Base-by-base conservation (phyloP, 2,113 vertebrate species). In the Platichthys flesus region DNA sequence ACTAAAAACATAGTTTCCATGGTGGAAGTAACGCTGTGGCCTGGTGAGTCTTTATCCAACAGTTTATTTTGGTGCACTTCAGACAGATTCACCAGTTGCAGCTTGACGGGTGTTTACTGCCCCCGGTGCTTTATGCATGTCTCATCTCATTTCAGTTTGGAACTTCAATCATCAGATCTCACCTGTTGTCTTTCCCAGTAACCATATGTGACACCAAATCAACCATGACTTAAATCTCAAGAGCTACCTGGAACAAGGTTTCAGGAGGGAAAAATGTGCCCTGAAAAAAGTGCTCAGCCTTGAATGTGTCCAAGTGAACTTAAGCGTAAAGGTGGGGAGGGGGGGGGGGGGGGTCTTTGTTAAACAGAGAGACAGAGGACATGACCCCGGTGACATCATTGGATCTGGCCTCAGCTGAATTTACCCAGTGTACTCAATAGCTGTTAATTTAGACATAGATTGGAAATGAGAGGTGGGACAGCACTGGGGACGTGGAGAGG, bases 371-470 rank as follows among this genome's bases (percentile, higher is more conserved):
- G 23, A 57, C 56, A 24, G 4, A 62, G 13, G 24, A 20, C 45
- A n/a, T 20, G 47, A 49, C 21, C 60, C 57, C 4, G 54, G 81
- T 35, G 54, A 49, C 62, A 68, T 35, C n/a, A 79, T 55, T 69
- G 54, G 59, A 73, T 14, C 16, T 35, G 55, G 49, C 52, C 60
- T 56, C 0, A 28, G 42, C 16, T 58, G 31, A 68, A 71, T 66
- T 55, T 40, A 55, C 60, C 64, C 7, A 5, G 28, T 45, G 4
- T 55, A 60, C 73, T 80, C 31, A 79, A 73, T 61, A 45, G 24
- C 31, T 67, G 56, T 82, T 81, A 23, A 76, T 73, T 74, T 69
- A 55, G 7, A 66, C 42, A 77, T 59, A 63, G 18, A 45, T 62
- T 13, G 9, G 49, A 35, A 49, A 72, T 71, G 35, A 67, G 47